These are phyloP conservation scores for Pipistrellus nathusii DNA, from an alignment of 2,797 vertebrate species.

Conservation along the genomic window DNA sequence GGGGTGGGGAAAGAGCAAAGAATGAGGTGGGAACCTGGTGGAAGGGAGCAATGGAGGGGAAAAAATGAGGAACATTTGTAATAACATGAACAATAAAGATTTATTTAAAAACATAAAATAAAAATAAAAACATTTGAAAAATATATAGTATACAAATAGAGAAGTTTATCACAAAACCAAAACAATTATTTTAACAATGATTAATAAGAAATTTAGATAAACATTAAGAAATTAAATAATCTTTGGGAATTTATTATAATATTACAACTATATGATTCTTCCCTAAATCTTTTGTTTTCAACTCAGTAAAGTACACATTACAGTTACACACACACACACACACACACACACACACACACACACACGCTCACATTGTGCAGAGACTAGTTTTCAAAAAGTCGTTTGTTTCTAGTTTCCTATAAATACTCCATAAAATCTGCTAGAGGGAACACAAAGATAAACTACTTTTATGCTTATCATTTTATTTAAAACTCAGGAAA, in stretches of 20 bases:
- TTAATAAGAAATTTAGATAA: too few species aligned
- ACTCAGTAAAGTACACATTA: neutral
- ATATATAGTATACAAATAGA: too few species aligned
- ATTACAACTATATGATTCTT: neutral
- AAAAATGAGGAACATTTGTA: too few species aligned
- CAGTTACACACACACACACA: neutral
- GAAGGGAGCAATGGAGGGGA: too few species aligned
- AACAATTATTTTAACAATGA: too few species aligned
- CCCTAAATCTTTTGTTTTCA: neutral
- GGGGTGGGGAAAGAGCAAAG: too few species aligned
- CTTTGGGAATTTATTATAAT: neutral
- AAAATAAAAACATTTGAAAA: too few species aligned
- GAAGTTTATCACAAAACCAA: too few species aligned
- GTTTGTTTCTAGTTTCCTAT: slow-evolving; percentile 29
- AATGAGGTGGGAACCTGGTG: too few species aligned
- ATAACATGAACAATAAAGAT: too few species aligned
- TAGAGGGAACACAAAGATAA: slow-evolving; percentile 58
- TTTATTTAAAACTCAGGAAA: slow-evolving; percentile 66
- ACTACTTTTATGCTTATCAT: slow-evolving; percentile 39
- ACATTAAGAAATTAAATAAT: too few species aligned
- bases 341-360: neutral
- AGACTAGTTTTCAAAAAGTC: neutral
- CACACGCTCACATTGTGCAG: neutral
- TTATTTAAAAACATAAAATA: too few species aligned
- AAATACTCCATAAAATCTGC: slow-evolving; percentile 46